Conservation (phyloP, 2,113 vertebrate species). For the Brienomyrus brachyistius region DNA sequence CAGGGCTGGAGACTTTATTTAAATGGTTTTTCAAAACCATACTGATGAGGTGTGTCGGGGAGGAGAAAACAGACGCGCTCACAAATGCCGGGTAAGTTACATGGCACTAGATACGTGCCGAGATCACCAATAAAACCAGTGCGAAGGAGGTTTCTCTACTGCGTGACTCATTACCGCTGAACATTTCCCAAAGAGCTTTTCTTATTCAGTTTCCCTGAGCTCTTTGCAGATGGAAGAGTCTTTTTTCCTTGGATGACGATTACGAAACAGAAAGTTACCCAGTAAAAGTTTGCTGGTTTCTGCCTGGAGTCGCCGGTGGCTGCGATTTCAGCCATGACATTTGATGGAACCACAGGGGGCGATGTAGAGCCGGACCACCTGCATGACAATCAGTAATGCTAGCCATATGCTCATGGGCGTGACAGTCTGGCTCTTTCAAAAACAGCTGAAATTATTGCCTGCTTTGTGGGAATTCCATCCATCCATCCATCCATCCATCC, state of each 20-base stretch:
- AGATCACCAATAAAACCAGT: slow-evolving; percentile 23
- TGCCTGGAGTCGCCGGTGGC: background rate
- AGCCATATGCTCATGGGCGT: background rate
- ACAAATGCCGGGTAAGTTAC: slow-evolving; percentile 13
- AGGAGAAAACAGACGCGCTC: background rate
- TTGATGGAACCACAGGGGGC: background rate
- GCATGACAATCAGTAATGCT: background rate
- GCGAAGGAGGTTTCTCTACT: slow-evolving; percentile 30
- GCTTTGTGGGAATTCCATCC: background rate
- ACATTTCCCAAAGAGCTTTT: slow-evolving; percentile 20
- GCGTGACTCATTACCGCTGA: slow-evolving; percentile 41
- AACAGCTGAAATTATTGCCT: background rate
- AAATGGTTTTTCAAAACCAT: background rate
- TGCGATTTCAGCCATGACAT: background rate
- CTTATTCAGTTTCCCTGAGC: background rate
- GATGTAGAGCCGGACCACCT: background rate
- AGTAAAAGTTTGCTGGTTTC: background rate
- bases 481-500: background rate
- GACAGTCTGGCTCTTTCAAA: background rate
- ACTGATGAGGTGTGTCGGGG: background rate
- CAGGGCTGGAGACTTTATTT: background rate
- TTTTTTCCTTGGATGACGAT: background rate
- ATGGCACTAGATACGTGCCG: slow-evolving; percentile 30
- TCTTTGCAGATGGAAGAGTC: background rate
- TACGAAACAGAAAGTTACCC: background rate